A percentile compares a stretch with the other conserved stretches of the same genome.
phyloP scores from a whole-genome alignment of 2,888 invertebrate species.

The Tetheella fluctuosa region DNA sequence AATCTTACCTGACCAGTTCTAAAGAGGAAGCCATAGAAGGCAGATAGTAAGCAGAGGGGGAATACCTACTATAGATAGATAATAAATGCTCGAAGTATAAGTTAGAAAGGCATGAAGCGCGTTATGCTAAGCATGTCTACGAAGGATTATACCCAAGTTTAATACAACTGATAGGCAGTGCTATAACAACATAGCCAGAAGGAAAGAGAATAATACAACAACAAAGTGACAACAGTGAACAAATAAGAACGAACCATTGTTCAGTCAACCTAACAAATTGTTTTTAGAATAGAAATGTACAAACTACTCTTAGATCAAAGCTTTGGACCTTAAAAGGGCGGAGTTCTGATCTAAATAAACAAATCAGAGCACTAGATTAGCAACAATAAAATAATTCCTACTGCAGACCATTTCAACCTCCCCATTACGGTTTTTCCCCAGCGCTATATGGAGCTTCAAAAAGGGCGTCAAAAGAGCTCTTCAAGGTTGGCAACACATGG shows the following conservation, averaged over 20 bases:
- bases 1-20: background rate
- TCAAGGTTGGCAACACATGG: too few relatives aligned
- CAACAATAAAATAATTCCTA: too few relatives aligned
- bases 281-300: constrained; percentile 1
- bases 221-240: background rate
- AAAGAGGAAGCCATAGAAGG: background rate
- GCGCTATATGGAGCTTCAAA: too few relatives aligned
- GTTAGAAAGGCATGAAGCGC: background rate
- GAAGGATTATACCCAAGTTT: background rate
- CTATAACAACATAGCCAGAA: background rate
- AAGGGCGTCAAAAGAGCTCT: too few relatives aligned
- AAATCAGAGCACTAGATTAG: background rate
- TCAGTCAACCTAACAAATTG: background rate
- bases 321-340: constrained; percentile 3
- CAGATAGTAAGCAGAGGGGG: background rate
- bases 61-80: background rate
- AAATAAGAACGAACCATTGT: background rate
- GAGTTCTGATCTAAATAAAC: background rate
- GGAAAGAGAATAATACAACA: too few relatives aligned
- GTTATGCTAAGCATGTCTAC: background rate
- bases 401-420: too few relatives aligned
- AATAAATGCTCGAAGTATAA: background rate
- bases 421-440: too few relatives aligned
- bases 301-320: background rate
- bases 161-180: background rate